A percentile compares a stretch with the other conserved stretches of the same genome.
Conservation (phyloP, 2,797 vertebrate species). For the Mus caroli region DNA sequence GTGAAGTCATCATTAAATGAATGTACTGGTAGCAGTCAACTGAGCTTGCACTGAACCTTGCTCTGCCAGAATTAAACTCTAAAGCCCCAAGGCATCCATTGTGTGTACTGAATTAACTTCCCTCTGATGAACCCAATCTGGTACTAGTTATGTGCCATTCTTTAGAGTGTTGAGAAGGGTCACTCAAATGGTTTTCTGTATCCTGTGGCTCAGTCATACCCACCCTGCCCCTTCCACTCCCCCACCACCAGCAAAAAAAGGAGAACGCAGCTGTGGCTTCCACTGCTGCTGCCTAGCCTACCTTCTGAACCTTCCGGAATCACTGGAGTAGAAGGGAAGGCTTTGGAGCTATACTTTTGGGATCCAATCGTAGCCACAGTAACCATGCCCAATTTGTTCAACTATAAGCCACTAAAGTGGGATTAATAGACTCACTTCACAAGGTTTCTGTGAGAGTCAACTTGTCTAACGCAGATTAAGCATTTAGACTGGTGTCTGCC, state of each 20-base stretch:
- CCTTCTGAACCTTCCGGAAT: background rate
- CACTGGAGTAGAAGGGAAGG: background rate
- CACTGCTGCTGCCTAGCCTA: background rate
- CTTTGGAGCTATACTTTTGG: background rate
- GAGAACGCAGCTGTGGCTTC: background rate
- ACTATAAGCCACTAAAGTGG: background rate
- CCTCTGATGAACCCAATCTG: background rate
- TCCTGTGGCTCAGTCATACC: background rate
- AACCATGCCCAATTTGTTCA: background rate
- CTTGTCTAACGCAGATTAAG: background rate
- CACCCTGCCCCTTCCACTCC: background rate
- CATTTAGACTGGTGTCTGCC: background rate
- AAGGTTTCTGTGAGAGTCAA: background rate
- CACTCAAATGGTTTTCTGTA: background rate
- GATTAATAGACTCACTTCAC: background rate
- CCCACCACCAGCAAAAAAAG: background rate
- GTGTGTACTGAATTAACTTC: background rate
- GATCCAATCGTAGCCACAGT: background rate
- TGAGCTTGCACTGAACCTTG: background rate
- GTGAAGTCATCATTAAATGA: slow-evolving; percentile 52
- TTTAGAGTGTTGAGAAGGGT: background rate
- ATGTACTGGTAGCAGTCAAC: background rate
- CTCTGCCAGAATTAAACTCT: slow-evolving; percentile 12
- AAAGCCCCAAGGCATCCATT: background rate
- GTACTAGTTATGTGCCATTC: background rate